Conservation (phyloP, 2,888 invertebrate species). For the Megamerina dolium region DNA sequence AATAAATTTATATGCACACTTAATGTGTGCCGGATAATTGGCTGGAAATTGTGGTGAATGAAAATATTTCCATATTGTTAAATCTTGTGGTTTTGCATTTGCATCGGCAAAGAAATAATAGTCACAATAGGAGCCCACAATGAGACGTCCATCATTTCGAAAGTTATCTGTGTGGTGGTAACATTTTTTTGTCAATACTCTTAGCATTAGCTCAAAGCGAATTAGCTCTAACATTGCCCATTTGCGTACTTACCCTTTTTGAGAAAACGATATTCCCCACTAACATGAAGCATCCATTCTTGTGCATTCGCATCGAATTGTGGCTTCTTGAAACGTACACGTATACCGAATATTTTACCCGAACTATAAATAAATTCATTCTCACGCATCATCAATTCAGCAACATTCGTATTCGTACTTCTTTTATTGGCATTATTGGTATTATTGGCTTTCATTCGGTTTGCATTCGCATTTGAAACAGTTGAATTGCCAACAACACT, state of each 20-base stretch:
- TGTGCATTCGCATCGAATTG: constrained; percentile 8
- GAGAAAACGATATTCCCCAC: constrained; percentile 41
- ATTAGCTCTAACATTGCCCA: too few relatives aligned
- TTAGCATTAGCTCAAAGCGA: too few relatives aligned
- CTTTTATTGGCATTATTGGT: constrained; percentile 9
- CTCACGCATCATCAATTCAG: neutral
- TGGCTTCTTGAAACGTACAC: constrained; percentile 35
- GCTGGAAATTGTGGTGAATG: constrained; percentile 95
- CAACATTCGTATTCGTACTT: neutral
- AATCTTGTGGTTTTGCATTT: constrained; percentile 15
- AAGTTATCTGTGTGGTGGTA: constrained; percentile 74
- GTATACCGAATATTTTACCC: constrained; percentile 36
- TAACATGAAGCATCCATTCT: constrained; percentile 30
- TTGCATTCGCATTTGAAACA: neutral
- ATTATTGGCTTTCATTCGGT: constrained; percentile 2
- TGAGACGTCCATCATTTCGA: constrained; percentile 71
- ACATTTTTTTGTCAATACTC: too few relatives aligned
- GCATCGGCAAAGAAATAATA: constrained; percentile 73
- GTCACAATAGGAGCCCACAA: constrained; percentile 76
- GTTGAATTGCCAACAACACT: neutral
- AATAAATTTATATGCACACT: constrained; percentile 83
- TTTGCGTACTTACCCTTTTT: constrained; percentile 40
- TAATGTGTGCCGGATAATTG: constrained; percentile 85
- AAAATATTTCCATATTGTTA: constrained; percentile 68
- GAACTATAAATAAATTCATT: constrained; percentile 40